phyloP scores from a whole-genome alignment of 2,113 vertebrate species.

The Dunckerocampus dactyliophorus region DNA sequence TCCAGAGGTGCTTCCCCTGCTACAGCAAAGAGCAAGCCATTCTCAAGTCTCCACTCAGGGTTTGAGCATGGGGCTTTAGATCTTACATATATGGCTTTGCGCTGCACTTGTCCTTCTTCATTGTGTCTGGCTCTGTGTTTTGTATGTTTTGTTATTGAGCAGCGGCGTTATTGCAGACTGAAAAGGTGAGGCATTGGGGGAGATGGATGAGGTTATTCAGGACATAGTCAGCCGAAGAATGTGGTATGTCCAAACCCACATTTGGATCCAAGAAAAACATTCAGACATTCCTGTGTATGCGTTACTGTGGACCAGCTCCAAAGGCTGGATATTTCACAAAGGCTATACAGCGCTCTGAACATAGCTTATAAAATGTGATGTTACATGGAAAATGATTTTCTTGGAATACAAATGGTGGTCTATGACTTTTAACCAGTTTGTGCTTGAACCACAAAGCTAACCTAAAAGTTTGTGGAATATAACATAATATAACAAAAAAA shows the following conservation, averaged over 20 bases:
- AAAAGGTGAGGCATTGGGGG: constrained; percentile 6
- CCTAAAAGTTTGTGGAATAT: neutral
- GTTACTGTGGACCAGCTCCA: constrained; percentile 22
- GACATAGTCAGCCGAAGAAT: constrained; percentile 39
- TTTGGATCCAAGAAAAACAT: constrained; percentile 61
- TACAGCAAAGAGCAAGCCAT: neutral
- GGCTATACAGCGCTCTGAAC: constrained; percentile 19
- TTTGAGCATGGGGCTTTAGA: constrained; percentile 9
- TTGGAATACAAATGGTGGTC: too few relatives aligned
- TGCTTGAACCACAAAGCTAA: neutral
- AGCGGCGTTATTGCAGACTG: constrained; percentile 9
- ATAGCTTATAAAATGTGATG: constrained; percentile 4
- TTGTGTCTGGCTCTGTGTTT: neutral
- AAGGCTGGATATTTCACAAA: constrained; percentile 6
- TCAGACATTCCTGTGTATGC: constrained; percentile 52
- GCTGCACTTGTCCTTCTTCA: constrained; percentile 36
- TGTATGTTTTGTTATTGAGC: constrained; percentile 13
- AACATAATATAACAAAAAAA: neutral
- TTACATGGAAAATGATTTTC: neutral
- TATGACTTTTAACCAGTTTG: neutral
- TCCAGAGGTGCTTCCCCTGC: constrained; percentile 11
- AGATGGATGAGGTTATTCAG: constrained; percentile 31
- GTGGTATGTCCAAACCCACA: constrained; percentile 48
- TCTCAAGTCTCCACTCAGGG: neutral
- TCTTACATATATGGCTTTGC: constrained; percentile 38